Percentiles rank a stretch among this genome's conserved stretches.
phyloP scores from a whole-genome alignment of 2,113 vertebrate genomes.

The Petroica traversi region DNA sequence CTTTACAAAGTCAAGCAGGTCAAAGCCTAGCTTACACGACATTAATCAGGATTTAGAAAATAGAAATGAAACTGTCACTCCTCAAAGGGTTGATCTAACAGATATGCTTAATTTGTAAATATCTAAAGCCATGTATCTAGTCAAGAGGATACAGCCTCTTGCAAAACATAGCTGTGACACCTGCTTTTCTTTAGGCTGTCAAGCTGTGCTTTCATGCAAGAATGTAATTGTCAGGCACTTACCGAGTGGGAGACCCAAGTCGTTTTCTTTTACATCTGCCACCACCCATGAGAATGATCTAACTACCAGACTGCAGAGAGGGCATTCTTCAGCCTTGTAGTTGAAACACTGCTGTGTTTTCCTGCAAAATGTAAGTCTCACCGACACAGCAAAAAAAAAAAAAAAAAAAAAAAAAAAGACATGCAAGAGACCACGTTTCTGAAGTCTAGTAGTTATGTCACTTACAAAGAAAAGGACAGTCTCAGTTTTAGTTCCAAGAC shows the following conservation, averaged over 20 bases:
- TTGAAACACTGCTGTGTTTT: not conserved
- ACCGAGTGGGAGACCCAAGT: not conserved
- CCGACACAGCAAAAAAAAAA: not conserved
- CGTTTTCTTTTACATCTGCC: not conserved
- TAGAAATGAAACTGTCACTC: not conserved
- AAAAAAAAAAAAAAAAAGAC: not conserved
- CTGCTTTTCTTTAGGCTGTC: not conserved
- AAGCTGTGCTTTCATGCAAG: not conserved
- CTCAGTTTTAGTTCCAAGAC: not conserved
- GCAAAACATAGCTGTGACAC: not conserved
- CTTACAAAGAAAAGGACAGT: not conserved
- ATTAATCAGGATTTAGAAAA: not conserved
- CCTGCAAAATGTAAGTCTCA: not conserved
- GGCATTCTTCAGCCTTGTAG: not conserved
- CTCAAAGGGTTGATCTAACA: not conserved
- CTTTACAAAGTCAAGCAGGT: not conserved
- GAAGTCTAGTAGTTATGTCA: not conserved
- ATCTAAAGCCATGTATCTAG: not conserved
- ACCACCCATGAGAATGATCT: not conserved
- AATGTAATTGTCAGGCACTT: not conserved
- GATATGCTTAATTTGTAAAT: not conserved
- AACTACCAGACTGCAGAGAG: not conserved
- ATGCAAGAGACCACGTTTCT: not conserved
- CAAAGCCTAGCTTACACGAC: not conserved
- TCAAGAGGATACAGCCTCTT: not conserved